Evolutionary conservation across 1,140 invertebrate species (phyloP).

Genomic region (Pristionchus pacificus): DNA sequence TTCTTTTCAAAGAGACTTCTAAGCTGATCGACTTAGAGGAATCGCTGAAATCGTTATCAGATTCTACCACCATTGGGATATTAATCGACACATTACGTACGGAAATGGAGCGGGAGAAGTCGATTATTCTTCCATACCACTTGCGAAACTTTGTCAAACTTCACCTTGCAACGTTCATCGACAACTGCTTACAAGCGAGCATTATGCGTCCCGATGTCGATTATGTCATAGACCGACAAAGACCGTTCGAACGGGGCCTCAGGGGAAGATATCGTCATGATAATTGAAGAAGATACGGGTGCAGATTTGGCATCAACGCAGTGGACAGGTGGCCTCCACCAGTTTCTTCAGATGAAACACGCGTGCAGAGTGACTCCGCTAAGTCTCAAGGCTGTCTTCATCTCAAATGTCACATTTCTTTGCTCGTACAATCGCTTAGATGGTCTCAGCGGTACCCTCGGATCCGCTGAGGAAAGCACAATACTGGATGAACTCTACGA

Average conservation of each 20-base stretch:
- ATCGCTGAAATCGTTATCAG: no score
- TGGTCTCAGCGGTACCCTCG: conserved; percentile 58
- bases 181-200: background rate
- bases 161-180: conserved; percentile 3
- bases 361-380: conserved; percentile 56
- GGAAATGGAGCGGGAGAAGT: background rate
- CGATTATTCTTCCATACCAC: conserved; percentile 1
- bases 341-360: conserved; percentile 60
- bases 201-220: conserved; percentile 1
- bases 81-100: no score
- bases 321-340: conserved; percentile 59
- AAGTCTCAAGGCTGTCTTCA: conserved; percentile 58
- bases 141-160: background rate
- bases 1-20: background rate
- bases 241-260: conserved; percentile 5
- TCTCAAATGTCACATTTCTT: conserved; percentile 59
- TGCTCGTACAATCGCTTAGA: conserved; percentile 55
- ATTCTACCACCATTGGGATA: no score
- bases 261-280: conserved; percentile 24
- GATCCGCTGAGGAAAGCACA: conserved; percentile 12
- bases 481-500: conserved; percentile 9
- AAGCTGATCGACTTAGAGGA: no score
- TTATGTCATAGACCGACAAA: no score
- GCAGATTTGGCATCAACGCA: conserved; percentile 56
- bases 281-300: conserved; percentile 59